Conservation (phyloP, 2,113 vertebrate species). For the Seriola rivoliana region DNA sequence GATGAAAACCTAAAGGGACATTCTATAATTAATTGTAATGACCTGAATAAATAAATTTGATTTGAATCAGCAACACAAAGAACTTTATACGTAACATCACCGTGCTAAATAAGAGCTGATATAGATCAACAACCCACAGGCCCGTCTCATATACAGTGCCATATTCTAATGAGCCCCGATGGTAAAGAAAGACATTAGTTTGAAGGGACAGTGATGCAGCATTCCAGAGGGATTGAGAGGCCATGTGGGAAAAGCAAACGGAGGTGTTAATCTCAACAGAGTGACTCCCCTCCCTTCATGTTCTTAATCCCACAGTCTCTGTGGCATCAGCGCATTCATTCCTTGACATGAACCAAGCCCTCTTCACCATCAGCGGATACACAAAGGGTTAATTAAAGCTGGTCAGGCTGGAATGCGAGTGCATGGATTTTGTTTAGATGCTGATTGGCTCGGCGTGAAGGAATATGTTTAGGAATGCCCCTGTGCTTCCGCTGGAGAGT, state of each 20-base stretch:
- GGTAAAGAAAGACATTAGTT: constrained; percentile 57
- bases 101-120: background rate
- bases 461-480: constrained; percentile 6
- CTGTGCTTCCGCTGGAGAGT: background rate
- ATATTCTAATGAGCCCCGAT: constrained; percentile 37
- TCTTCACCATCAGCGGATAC: constrained; percentile 13
- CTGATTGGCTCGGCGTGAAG: background rate
- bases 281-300: constrained; percentile 51
- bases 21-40: too few species aligned
- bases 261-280: constrained; percentile 71
- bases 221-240: constrained; percentile 72
- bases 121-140: background rate
- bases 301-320: constrained; percentile 66
- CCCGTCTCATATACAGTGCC: background rate
- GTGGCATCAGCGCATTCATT: constrained; percentile 47
- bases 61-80: too few species aligned
- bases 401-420: constrained; percentile 45
- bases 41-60: too few species aligned
- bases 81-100: too few species aligned
- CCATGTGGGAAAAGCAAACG: constrained; percentile 76
- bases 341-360: constrained; percentile 32
- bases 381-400: constrained; percentile 68
- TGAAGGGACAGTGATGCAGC: constrained; percentile 57
- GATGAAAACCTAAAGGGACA: too few species aligned
- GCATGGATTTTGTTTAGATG: background rate